These are phyloP conservation scores for Deilephila elpenor DNA, from an alignment of 2,888 invertebrate genomes.

Conservation along the genomic window DNA sequence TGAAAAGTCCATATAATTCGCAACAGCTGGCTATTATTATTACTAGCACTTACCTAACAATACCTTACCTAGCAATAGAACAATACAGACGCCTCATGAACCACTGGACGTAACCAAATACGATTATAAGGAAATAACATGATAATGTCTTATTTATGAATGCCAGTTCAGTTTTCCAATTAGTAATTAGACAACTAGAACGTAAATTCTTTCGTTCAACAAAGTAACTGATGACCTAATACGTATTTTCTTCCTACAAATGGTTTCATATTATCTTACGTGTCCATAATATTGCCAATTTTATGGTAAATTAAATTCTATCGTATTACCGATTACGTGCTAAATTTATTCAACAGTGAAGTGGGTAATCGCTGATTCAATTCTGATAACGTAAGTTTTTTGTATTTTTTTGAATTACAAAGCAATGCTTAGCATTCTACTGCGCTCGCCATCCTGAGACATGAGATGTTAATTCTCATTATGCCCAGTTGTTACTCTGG, in stretches of 20 bases:
- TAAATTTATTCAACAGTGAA: background rate
- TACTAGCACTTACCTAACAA: too few species aligned
- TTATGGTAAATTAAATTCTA: too few species aligned
- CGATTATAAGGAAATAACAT: background rate
- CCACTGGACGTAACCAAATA: background rate
- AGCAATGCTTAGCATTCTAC: too few species aligned
- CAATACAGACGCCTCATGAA: background rate
- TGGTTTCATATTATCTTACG: background rate
- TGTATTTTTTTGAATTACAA: background rate
- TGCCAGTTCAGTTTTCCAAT: background rate
- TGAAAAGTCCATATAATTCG: too few species aligned
- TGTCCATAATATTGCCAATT: background rate
- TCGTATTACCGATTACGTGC: background rate
- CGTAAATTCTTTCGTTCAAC: background rate
- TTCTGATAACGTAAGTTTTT: too few species aligned
- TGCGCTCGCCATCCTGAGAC: too few species aligned
- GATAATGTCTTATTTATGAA: background rate
- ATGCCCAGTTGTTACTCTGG: too few species aligned
- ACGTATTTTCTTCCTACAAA: background rate
- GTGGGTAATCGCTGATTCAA: background rate
- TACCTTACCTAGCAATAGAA: too few species aligned
- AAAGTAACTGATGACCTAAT: background rate
- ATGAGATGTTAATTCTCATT: too few species aligned
- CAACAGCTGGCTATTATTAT: too few species aligned
- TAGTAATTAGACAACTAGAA: background rate